Base-by-base conservation (phyloP, 2,113 vertebrate species). In the Melanotaenia duboulayi region DNA sequence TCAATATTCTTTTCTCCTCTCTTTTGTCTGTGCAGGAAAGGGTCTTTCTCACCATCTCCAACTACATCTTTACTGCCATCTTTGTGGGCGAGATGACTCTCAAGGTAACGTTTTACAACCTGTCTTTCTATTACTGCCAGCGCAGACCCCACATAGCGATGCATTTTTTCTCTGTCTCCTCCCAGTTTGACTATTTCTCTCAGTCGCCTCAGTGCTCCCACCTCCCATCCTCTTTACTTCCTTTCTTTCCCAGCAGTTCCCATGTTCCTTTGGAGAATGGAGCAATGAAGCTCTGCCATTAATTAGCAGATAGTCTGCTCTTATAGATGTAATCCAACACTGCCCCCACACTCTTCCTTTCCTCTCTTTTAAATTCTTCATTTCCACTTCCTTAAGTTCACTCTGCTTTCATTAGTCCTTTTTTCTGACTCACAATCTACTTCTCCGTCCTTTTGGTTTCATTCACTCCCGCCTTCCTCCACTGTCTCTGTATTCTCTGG, bases 1-100 rank as follows among this genome's bases (percentile, higher is more conserved):
- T 68, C 57, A 65, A 25, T 50, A 24, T 24, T 60, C 59, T 72
- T 59, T 74, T 28, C 46, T 22, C 28, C 24, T 58, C 25, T 3
- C 0, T 40, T 44, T 74, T 74, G 16, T 67, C 46, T 57, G 39
- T 82, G 57, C 71, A 99, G 98, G 98, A 99, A 79, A 94, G 98
- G 77, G 95, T 99, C 80, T 98, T 99, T 89, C 97, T 99, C 81
- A 99, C 96, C 24, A 96, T 98, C 78, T 99, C 98, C 91, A 99
- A 99, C 94, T 99, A 99, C 94, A 97, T 99, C 93, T 99, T 99
- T 93, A 99, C 97, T 58, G 96, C 97, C 85, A 99, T 99, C 90
- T 99, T 99, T 67, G 98, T 98, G 89, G 95, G 95, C 71, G 98
- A 99, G 91, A 99, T 99, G 98, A 98, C 97, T 8, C 90, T 99